A percentile compares a stretch with the other conserved stretches of the same genome.
These are phyloP conservation scores for Pedionomus torquatus DNA, from an alignment of 2,113 vertebrate species.

Conservation along the genomic window DNA sequence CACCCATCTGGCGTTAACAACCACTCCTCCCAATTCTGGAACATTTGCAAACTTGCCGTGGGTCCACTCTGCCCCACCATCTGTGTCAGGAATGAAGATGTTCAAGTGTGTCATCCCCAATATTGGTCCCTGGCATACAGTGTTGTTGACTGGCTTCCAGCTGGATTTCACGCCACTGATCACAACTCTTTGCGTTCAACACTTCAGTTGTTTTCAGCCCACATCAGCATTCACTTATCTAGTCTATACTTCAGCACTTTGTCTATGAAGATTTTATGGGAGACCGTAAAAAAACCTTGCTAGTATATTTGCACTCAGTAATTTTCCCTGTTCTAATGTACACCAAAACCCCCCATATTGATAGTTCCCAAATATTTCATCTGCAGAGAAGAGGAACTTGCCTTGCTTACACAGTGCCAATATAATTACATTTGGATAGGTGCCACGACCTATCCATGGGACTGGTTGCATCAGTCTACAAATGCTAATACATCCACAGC, in stretches of 20 bases:
- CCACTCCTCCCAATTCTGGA: not conserved
- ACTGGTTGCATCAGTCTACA: not conserved
- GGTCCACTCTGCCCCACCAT: not conserved
- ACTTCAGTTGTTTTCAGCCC: not conserved
- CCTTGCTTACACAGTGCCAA: not conserved
- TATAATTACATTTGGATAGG: not conserved
- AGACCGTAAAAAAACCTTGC: not conserved
- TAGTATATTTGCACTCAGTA: not conserved
- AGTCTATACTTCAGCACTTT: not conserved
- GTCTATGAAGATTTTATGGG: not conserved
- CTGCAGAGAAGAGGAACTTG: not conserved
- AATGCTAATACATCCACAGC: not conserved
- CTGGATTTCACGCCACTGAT: not conserved
- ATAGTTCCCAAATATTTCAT: not conserved
- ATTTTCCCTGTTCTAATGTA: not conserved
- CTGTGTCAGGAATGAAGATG: not conserved
- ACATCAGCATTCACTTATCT: not conserved
- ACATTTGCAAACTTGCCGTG: not conserved
- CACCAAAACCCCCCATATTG: fast-evolving
- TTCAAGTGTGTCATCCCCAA: fast-evolving
- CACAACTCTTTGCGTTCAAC: not conserved
- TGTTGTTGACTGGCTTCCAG: not conserved
- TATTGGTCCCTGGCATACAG: not conserved
- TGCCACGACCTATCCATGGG: fast-evolving
- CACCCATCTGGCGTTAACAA: not conserved